Evolutionary conservation across 2,888 invertebrate genomes (phyloP).

Genomic region (Drepanosiphum platanoidis): DNA sequence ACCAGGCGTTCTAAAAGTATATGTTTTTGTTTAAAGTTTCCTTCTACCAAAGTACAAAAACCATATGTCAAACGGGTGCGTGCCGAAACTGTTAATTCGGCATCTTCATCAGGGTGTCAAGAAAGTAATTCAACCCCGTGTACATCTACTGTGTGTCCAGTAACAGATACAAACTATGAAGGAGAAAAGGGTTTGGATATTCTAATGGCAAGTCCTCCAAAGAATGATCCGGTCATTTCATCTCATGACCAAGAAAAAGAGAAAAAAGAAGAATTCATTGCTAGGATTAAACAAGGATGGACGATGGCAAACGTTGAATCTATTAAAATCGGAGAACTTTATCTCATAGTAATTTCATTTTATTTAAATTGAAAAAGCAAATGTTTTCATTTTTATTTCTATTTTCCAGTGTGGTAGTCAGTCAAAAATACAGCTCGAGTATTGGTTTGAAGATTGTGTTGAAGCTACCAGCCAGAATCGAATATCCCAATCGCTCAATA

Average conservation of each 20-base stretch:
- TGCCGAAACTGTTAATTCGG: slow-evolving; percentile 35
- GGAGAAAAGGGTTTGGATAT: slow-evolving; percentile 52
- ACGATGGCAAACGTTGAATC: slow-evolving; percentile 79
- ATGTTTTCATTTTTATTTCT: slow-evolving; percentile 23
- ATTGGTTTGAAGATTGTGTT: slow-evolving; percentile 77
- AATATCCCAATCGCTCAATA: slow-evolving; percentile 66
- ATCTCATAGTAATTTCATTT: slow-evolving; percentile 77
- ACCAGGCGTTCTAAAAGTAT: neutral
- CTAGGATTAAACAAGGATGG: slow-evolving; percentile 76
- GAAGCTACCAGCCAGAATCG: slow-evolving; percentile 61
- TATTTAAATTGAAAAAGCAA: neutral
- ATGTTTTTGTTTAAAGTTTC: slow-evolving; percentile 22
- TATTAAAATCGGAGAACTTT: slow-evolving; percentile 88
- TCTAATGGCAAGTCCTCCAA: slow-evolving; percentile 67
- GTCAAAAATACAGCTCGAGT: slow-evolving; percentile 80
- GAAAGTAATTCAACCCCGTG: slow-evolving; percentile 24
- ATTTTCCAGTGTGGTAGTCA: slow-evolving; percentile 76
- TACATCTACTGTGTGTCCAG: neutral
- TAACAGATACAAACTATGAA: slow-evolving; percentile 24
- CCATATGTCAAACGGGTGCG: slow-evolving; percentile 52
- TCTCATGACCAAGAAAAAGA: slow-evolving; percentile 64
- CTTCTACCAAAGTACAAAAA: slow-evolving; percentile 56
- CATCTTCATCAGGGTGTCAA: slow-evolving; percentile 30
- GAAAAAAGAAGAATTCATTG: slow-evolving; percentile 65
- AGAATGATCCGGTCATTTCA: slow-evolving; percentile 67